Evolutionary conservation across 1,140 invertebrate species (phyloP).

Genomic region (Anastrepha ludens): DNA sequence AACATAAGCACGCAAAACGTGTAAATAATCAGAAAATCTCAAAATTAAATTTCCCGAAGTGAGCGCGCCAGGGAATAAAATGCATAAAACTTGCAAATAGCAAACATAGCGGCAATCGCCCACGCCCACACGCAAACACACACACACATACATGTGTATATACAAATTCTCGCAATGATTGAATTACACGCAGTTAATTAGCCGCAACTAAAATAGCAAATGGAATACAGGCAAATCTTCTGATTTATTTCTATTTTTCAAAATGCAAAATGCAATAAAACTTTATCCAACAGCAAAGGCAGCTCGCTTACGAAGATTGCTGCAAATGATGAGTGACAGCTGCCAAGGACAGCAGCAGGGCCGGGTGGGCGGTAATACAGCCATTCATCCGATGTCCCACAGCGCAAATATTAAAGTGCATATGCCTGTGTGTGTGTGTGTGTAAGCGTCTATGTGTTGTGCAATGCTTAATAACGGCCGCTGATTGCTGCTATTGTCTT

Average conservation of each 20-base stretch:
- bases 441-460: not conserved
- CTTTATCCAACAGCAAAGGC: not conserved
- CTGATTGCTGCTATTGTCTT: constrained; percentile 47
- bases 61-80: not conserved
- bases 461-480: not conserved
- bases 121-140: constrained; percentile 5
- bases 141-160: not conserved
- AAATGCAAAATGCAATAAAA: constrained; percentile 21
- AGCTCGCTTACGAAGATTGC: not conserved
- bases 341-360: constrained; percentile 33
- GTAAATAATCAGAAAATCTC: constrained; percentile 46
- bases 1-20: constrained; percentile 26
- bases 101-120: not conserved
- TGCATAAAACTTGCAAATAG: not conserved
- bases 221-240: not conserved
- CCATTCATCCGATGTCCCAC: no score
- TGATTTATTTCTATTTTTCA: constrained; percentile 38
- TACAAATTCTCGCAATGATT: constrained; percentile 23
- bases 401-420: not conserved
- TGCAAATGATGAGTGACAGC: constrained; percentile 50
- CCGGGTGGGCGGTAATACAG: not conserved
- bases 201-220: constrained; percentile 23
- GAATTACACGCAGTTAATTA: constrained; percentile 48
- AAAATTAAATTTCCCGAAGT: not conserved
- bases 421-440: not conserved